These are phyloP conservation scores for Copsychus sechellarum DNA, from an alignment of 2,113 vertebrate species.

Conservation along the genomic window DNA sequence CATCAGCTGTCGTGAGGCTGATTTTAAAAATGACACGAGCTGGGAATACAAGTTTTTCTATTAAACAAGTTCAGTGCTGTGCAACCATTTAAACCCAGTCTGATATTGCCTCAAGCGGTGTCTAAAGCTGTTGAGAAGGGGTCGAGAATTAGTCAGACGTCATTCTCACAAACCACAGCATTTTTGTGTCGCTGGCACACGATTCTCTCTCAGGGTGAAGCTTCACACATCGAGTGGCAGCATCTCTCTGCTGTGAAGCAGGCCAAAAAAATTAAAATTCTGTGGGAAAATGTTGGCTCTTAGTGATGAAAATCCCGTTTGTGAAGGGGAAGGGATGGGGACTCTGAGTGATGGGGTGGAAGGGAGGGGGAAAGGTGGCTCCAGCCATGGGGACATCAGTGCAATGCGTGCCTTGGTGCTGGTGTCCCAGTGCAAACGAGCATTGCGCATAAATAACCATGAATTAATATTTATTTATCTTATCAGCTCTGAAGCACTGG, in stretches of 20 bases:
- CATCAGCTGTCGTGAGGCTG: background rate
- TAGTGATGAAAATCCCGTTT: background rate
- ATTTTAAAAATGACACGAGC: background rate
- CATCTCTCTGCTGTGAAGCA: background rate
- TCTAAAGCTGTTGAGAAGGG: background rate
- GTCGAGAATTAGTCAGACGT: background rate
- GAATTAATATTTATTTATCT: background rate
- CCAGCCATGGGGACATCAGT: fast-evolving
- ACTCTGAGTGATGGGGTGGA: background rate
- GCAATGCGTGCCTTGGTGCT: background rate
- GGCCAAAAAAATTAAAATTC: background rate
- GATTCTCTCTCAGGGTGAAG: background rate
- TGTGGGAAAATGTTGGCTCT: background rate
- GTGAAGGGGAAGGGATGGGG: background rate
- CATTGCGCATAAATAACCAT: background rate
- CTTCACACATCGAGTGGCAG: background rate
- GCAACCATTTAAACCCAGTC: background rate
- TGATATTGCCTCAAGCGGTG: background rate
- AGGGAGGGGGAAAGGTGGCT: background rate
- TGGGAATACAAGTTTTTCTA: background rate
- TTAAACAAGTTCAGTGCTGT: background rate
- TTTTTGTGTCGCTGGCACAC: background rate
- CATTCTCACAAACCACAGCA: background rate
- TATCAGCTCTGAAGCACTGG: background rate
- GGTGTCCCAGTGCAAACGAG: fast-evolving